Base-by-base conservation (phyloP, 64 coral and sea anemone genomes). In the Montipora sp. region DNA sequence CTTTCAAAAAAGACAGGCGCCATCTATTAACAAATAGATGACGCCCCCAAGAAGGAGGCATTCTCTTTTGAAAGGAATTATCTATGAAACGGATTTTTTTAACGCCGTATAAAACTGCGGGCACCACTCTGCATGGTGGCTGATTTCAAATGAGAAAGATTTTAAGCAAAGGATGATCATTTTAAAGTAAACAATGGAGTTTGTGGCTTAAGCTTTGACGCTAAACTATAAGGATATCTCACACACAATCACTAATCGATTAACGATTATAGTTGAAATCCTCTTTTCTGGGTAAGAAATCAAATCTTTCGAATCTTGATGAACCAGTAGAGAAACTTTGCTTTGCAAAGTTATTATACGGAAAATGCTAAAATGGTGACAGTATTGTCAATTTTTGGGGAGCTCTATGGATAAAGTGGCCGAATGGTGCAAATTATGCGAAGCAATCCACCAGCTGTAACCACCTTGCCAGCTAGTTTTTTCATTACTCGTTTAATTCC, bases 21-120 rank as follows among this genome's bases (percentile, higher is more conserved):
- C 18, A 71, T 84, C 65, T 61, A 84, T 43, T 84, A 47, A 63
- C 82, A 84, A 84, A 84, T 84, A 0, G 46, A 9, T 22, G 43
- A 71, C 65, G 45, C 82, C 82, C 46, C 15, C 16, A 18, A 20
- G n/a, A 84, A 18, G 7, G 49, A 50, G 7, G 27, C 2, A 19
- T 70, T 46, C 8, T 7, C 8, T 69, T 71, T 49, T 1, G 8
- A 84, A 66, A 22, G 46, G 24, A 53, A 50, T 19, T 68, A 68
- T 18, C 18, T 15, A 16, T 71, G 47, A 84, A 65, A 46, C 20
- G 45, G 5, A 11, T 48, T 49, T 66, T 48, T 69, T 20, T 70
- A 84, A 63, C 13, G 36, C 9, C 65, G 47, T 70, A 47, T 50
- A 44, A 61, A 67, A 44, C 11, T 69, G 65, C 44, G 58, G 10